Conservation (phyloP, 2,888 invertebrate species). For the Sericinus montela region DNA sequence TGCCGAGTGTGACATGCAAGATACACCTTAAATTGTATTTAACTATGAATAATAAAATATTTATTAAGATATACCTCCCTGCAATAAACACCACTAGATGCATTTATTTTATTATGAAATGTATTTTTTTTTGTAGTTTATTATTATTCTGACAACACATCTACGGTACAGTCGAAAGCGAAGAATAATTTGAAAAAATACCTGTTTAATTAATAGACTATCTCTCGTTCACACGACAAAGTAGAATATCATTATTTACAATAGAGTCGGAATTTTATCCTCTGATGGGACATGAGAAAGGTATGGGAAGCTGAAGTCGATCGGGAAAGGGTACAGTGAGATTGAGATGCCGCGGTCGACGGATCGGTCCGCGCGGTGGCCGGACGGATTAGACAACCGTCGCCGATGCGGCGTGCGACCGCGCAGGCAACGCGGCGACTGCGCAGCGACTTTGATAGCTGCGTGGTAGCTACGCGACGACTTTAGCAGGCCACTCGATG, state of each 20-base stretch:
- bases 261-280: slow-evolving; percentile 55
- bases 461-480: slow-evolving; percentile 26
- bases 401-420: slow-evolving; percentile 43
- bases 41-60: slow-evolving; percentile 76
- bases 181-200: slow-evolving; percentile 78
- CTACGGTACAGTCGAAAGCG: slow-evolving; percentile 79
- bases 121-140: slow-evolving; percentile 72
- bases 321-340: slow-evolving; percentile 33
- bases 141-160: slow-evolving; percentile 77
- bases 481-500: slow-evolving; percentile 29
- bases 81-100: slow-evolving; percentile 75
- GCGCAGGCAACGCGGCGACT: slow-evolving; percentile 30
- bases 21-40: slow-evolving; percentile 69
- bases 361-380: slow-evolving; percentile 49
- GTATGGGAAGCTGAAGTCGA: slow-evolving; percentile 29
- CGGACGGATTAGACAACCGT: slow-evolving; percentile 46
- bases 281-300: slow-evolving; percentile 29
- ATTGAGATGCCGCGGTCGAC: slow-evolving; percentile 60
- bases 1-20: slow-evolving; percentile 49
- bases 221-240: slow-evolving; percentile 77
- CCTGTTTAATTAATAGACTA: slow-evolving; percentile 76
- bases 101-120: slow-evolving; percentile 72
- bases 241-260: slow-evolving; percentile 76
- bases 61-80: slow-evolving; percentile 71
- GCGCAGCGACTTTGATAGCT: slow-evolving; percentile 31